Evolutionary conservation across 2,113 vertebrate genomes (phyloP).

Genomic region (Xenus cinereus): DNA sequence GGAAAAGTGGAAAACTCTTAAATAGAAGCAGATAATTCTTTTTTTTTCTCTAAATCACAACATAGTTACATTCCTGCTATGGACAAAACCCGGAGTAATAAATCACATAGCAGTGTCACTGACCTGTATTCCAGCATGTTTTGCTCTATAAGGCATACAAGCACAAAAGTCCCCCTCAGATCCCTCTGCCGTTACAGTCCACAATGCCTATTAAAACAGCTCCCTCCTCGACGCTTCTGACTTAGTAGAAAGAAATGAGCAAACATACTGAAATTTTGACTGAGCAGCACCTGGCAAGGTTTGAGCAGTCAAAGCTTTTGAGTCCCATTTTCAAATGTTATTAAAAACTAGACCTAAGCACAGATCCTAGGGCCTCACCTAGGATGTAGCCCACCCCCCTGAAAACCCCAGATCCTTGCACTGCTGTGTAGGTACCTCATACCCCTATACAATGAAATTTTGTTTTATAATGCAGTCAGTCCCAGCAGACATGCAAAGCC

Average conservation of each 20-base stretch:
- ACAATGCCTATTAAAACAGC: background rate
- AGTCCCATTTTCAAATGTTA: background rate
- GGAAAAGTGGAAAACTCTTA: background rate
- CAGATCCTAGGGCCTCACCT: background rate
- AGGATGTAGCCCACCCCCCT: rapidly evolving
- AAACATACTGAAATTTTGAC: background rate
- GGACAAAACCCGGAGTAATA: background rate
- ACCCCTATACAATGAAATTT: background rate
- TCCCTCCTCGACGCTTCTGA: background rate
- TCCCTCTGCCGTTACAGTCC: background rate
- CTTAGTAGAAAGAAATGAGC: background rate
- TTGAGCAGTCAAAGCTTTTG: background rate
- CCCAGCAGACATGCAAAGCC: background rate
- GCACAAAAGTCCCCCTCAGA: background rate
- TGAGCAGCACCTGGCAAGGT: background rate
- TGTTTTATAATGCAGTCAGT: background rate
- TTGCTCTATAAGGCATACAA: background rate
- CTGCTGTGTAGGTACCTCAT: background rate
- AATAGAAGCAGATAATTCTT: background rate
- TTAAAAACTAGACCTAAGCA: background rate
- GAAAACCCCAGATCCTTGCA: background rate
- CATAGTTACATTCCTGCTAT: background rate
- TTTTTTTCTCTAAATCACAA: background rate
- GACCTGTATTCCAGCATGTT: background rate
- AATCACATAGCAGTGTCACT: background rate